These are phyloP conservation scores for Rhinogobius similis DNA, from an alignment of 2,113 vertebrate genomes.

Conservation along the genomic window DNA sequence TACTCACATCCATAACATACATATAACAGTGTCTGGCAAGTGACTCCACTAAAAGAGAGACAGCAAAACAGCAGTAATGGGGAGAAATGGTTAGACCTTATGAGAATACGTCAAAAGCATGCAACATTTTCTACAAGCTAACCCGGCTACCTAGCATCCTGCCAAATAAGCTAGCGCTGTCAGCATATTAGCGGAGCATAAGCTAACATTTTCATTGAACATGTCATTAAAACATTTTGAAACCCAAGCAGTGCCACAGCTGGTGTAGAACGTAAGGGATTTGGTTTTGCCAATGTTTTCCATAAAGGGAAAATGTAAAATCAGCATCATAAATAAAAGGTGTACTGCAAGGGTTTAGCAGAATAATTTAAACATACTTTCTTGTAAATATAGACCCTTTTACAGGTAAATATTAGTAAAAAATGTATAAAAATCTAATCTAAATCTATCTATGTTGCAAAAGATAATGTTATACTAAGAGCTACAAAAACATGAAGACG, in stretches of 20 bases:
- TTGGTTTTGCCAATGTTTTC: slow-evolving; percentile 62
- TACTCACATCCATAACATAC: slow-evolving; percentile 98
- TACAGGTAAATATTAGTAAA: not conserved
- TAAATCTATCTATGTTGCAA: too few species aligned
- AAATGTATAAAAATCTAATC: not conserved
- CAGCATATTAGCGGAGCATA: slow-evolving; percentile 16
- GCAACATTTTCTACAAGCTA: slow-evolving; percentile 66
- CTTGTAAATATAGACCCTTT: slow-evolving; percentile 37
- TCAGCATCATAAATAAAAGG: slow-evolving; percentile 70
- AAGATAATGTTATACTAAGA: not conserved
- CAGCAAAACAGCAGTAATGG: slow-evolving; percentile 90
- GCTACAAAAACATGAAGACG: not conserved
- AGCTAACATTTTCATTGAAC: slow-evolving; percentile 24
- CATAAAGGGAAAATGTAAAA: slow-evolving; percentile 68
- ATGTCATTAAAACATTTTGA: slow-evolving; percentile 50
- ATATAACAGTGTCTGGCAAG: slow-evolving; percentile 96
- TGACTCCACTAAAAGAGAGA: slow-evolving; percentile 95
- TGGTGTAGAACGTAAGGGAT: slow-evolving; percentile 21
- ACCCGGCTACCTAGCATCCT: slow-evolving; percentile 30
- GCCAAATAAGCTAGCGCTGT: slow-evolving; percentile 4
- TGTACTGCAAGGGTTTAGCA: slow-evolving; percentile 81
- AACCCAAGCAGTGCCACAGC: slow-evolving; percentile 81
- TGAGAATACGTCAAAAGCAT: slow-evolving; percentile 80
- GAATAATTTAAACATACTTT: slow-evolving; percentile 55
- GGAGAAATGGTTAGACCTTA: slow-evolving; percentile 88